A percentile compares a stretch with the other conserved stretches of the same genome.
Evolutionary conservation across 1,140 invertebrate species (phyloP).

Genomic region (Fopius arisanus): DNA sequence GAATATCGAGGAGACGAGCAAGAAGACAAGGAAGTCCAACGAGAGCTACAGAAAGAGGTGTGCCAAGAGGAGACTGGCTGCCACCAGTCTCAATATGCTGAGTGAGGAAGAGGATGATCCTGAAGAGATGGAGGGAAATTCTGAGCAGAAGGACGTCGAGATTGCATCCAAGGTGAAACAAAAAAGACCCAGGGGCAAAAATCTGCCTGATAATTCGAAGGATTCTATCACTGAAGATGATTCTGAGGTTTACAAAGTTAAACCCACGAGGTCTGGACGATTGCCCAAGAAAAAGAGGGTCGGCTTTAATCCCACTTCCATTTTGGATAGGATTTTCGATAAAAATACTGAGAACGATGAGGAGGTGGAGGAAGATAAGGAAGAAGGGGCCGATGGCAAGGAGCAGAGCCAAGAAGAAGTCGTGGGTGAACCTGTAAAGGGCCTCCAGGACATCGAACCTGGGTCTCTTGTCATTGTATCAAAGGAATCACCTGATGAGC

Average conservation of each 20-base stretch:
- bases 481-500: slow-evolving; percentile 52
- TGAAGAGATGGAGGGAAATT: neutral
- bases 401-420: too few species aligned
- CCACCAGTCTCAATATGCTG: neutral
- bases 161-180: neutral
- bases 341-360: neutral
- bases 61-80: neutral
- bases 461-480: slow-evolving; percentile 60
- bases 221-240: slow-evolving; percentile 45
- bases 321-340: slow-evolving; percentile 37
- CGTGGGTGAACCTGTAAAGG: slow-evolving; percentile 11
- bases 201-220: slow-evolving; percentile 13
- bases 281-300: slow-evolving; percentile 48
- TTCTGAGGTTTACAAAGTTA: slow-evolving; percentile 49
- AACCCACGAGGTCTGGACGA: slow-evolving; percentile 57
- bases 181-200: neutral
- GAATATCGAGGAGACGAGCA: slow-evolving; percentile 35
- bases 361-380: neutral
- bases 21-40: neutral
- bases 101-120: neutral
- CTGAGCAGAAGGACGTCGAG: neutral
- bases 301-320: slow-evolving; percentile 47
- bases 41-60: neutral
- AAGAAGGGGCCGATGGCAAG: neutral
- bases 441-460: slow-evolving; percentile 46